A percentile compares a stretch with the other conserved stretches of the same genome.
Evolutionary conservation across 2,888 invertebrate species (phyloP).

Genomic region (Diloba caeruleocephala): DNA sequence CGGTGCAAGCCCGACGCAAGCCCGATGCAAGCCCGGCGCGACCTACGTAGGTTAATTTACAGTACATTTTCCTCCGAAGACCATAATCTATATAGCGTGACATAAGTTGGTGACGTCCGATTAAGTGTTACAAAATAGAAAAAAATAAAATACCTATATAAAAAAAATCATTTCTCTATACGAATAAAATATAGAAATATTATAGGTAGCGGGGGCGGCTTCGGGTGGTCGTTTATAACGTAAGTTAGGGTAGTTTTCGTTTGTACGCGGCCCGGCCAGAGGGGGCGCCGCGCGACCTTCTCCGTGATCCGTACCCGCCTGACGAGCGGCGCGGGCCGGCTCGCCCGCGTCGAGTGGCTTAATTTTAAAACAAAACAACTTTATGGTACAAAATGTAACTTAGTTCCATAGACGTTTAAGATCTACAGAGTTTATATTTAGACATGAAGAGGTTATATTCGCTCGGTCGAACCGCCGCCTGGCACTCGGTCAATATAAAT

Average conservation of each 20-base stretch:
- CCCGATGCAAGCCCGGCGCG: slow-evolving; percentile 3
- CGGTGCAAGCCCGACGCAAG: slow-evolving; percentile 3
- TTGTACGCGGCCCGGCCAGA: slow-evolving; percentile 33
- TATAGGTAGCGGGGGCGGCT: slow-evolving; percentile 74
- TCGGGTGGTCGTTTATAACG: slow-evolving; percentile 55
- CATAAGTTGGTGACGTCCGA: slow-evolving; percentile 85
- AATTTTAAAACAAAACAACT: slow-evolving; percentile 77
- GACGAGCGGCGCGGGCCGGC: slow-evolving; percentile 57
- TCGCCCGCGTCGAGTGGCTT: slow-evolving; percentile 75
- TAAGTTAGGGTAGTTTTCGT: slow-evolving; percentile 73
- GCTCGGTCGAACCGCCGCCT: slow-evolving; percentile 48
- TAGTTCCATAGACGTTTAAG: slow-evolving; percentile 86
- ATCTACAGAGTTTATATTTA: slow-evolving; percentile 85
- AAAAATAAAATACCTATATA: slow-evolving; percentile 79
- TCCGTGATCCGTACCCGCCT: slow-evolving; percentile 64
- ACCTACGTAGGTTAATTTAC: slow-evolving; percentile 72
- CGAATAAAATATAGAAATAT: slow-evolving; percentile 76
- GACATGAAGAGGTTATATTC: slow-evolving; percentile 69
- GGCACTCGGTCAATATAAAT: slow-evolving; percentile 64
- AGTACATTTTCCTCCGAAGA: slow-evolving; percentile 76
- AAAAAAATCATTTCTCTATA: slow-evolving; percentile 81
- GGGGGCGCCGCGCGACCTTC: slow-evolving; percentile 46
- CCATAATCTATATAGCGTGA: slow-evolving; percentile 72
- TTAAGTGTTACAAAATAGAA: slow-evolving; percentile 79
- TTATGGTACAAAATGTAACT: slow-evolving; percentile 87